These are phyloP conservation scores for Ailurus styani DNA, from an alignment of 2,113 vertebrate species.

Conservation along the genomic window DNA sequence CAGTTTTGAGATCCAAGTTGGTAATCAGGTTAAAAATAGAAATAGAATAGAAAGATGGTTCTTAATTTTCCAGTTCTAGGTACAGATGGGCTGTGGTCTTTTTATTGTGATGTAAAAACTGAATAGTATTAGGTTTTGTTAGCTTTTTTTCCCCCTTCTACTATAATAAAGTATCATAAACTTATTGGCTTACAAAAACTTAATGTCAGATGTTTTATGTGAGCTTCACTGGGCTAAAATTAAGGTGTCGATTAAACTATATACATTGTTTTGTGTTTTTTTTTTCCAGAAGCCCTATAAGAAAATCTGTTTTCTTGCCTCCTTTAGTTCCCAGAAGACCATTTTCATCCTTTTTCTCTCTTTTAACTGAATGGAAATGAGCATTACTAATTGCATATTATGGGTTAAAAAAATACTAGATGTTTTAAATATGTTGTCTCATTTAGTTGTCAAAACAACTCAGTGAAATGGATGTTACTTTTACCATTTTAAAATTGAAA, in stretches of 20 bases:
- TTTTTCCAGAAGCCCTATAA: background rate
- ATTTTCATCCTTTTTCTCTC: no score
- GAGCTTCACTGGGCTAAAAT: background rate
- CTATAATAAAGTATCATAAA: background rate
- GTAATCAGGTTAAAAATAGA: background rate
- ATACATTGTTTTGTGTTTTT: no score
- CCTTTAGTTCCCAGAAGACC: background rate
- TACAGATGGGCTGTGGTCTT: background rate
- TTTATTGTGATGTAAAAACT: background rate
- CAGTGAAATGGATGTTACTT: background rate
- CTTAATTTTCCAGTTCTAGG: background rate
- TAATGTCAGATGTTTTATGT: background rate
- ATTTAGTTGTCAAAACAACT: background rate
- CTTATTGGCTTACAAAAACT: background rate
- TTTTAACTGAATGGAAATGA: background rate
- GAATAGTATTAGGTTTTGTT: background rate
- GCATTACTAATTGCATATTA: background rate
- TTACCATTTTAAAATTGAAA: slow-evolving; percentile 3
- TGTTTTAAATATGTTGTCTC: background rate
- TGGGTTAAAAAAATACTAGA: background rate
- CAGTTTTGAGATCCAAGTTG: background rate
- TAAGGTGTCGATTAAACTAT: background rate
- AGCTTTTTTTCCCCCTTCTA: background rate
- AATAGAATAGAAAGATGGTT: background rate
- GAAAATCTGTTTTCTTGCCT: background rate